Base-by-base conservation (phyloP, 1,140 invertebrate genomes). In the Rhyzopertha dominica region DNA sequence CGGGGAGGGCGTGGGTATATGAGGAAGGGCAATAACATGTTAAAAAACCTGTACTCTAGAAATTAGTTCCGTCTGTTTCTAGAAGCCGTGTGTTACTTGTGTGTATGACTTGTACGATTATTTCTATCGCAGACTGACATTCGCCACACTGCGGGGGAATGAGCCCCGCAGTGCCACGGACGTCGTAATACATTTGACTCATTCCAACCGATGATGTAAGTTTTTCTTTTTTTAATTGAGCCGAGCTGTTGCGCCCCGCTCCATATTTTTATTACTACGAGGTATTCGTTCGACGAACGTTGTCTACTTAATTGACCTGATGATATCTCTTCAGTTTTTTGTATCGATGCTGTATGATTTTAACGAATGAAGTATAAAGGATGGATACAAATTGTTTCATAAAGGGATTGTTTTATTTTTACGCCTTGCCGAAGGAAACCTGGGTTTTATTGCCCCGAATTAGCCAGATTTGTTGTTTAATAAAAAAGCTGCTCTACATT, bases 371-470 rank as follows among this genome's bases (percentile, higher is more conserved):
- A 36, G 40, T 57, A 61, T 61, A 61, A 63, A 63, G 48, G 51
- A 63, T 60, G 59, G 58, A 63, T 63, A 60, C 58, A 63, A 61
- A 57, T 63, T 63, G 61, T 63, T 63, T 63, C 58, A 53, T 62
- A 63, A 46, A 26, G n/a, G 16, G 25, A 38, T 55, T 22, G 46
- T 54, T 55, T 49, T 58, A 55, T 60, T 59, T 50, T 40, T n/a
- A 42, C 31, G 10, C 4, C 25, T 39, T 5, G 19, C 8, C 25
- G 16, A 26, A 18, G n/a, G n/a, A n/a, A n/a, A n/a, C n/a, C n/a
- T n/a, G n/a, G n/a, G n/a, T n/a, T n/a, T n/a, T n/a, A n/a, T n/a
- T n/a, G n/a, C n/a, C n/a, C n/a, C n/a, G n/a, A n/a, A n/a, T n/a
- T n/a, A n/a, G n/a, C n/a, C n/a, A n/a, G n/a, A n/a, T n/a, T n/a